These are phyloP conservation scores for Xiphophorus maculatus DNA, from an alignment of 2,113 vertebrate species.

Conservation along the genomic window DNA sequence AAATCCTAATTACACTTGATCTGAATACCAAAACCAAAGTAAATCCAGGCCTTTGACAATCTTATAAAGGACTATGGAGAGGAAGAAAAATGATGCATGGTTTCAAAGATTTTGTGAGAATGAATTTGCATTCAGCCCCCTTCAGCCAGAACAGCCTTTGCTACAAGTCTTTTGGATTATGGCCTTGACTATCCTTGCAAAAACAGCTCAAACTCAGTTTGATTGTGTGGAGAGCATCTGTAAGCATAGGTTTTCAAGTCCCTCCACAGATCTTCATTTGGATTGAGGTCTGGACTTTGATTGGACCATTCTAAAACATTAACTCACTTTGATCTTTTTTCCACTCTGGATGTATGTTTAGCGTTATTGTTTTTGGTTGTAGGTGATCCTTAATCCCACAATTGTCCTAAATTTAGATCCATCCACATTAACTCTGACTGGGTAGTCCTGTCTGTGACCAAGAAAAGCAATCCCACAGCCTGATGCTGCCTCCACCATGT, in stretches of 20 bases:
- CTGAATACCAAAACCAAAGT: not conserved
- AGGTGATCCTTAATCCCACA: too few relatives aligned
- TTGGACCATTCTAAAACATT: not conserved
- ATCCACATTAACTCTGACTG: too few relatives aligned
- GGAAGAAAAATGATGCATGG: too few relatives aligned
- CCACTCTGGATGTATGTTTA: too few relatives aligned
- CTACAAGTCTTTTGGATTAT: not conserved
- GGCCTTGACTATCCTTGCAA: too few relatives aligned
- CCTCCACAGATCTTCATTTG: not conserved
- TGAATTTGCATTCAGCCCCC: too few relatives aligned
- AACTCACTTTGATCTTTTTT: not conserved
- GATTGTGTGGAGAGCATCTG: not conserved
- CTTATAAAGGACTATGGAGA: not conserved
- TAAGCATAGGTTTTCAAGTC: not conserved
- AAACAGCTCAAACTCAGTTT: not conserved
- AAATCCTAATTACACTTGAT: not conserved
- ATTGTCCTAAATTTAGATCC: too few relatives aligned
- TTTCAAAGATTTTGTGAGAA: too few relatives aligned
- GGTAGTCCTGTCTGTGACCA: too few relatives aligned
- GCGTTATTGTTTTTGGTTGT: too few relatives aligned
- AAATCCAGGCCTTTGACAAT: not conserved
- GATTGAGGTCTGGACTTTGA: not conserved
- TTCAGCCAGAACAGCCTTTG: not conserved
- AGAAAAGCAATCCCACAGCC: too few relatives aligned
- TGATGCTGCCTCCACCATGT: too few relatives aligned